These are phyloP conservation scores for Onychomys arenicola DNA, from an alignment of 2,797 vertebrate genomes.

Conservation along the genomic window DNA sequence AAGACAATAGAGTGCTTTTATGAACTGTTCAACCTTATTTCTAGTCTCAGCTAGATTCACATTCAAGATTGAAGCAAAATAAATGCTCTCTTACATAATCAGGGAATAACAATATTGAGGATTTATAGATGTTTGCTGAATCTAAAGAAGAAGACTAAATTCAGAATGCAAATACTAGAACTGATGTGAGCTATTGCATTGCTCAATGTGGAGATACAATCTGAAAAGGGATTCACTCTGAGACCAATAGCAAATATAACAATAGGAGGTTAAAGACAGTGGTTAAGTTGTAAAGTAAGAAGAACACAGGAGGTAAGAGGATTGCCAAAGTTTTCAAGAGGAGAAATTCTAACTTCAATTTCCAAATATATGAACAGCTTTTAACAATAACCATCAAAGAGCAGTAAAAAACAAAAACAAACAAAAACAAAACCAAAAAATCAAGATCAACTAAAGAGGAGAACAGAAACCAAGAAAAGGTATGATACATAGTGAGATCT, in stretches of 20 bases:
- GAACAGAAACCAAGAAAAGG: constrained; percentile 1
- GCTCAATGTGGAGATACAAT: constrained; percentile 31
- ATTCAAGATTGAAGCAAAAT: constrained; percentile 51
- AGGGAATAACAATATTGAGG: not conserved
- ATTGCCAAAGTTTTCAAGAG: constrained; percentile 14
- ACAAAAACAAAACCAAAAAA: not conserved
- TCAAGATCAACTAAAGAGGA: not conserved
- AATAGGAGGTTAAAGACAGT: constrained; percentile 29
- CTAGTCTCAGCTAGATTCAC: constrained; percentile 26
- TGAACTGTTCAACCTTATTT: constrained; percentile 34
- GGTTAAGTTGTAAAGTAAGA: constrained; percentile 25
- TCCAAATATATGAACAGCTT: constrained; percentile 21
- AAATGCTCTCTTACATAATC: constrained; percentile 54
- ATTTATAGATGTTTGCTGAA: not conserved
- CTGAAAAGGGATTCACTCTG: constrained; percentile 20
- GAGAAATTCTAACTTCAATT: not conserved
- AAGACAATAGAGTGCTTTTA: constrained; percentile 25
- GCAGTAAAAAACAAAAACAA: not conserved
- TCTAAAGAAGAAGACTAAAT: constrained; percentile 22
- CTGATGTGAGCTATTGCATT: not conserved
- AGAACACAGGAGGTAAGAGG: constrained; percentile 1
- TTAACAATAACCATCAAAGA: constrained; percentile 2
- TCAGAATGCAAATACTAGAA: constrained; percentile 24
- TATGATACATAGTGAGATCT: not conserved
- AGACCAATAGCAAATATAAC: constrained; percentile 31